Evolutionary conservation across 2,113 vertebrate genomes (phyloP), one percentile per base, ranked within the genome.

Genomic region (Apistogramma diplotaenia): DNA sequence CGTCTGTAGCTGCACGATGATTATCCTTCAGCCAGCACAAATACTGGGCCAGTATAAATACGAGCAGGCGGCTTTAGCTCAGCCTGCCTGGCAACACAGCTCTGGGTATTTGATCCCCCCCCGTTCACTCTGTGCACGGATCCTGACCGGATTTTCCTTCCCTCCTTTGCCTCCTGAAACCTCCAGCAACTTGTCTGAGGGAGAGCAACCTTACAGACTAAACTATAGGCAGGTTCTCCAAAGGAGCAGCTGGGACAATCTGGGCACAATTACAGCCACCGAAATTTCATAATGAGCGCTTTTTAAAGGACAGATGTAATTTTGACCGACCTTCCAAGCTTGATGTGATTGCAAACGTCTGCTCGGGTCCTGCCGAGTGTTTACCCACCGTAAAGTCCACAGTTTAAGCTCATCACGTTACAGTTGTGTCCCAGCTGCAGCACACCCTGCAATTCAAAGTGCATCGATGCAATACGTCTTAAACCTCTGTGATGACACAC

Each of bases 241-340:
- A 86, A 86, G 87, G 87, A 88, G 83, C 83, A 76, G 87, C 81
- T 58, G 15, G 57, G 35, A 37, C 79, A 92, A 89, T 92, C 90
- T 94, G 93, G 89, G 74, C 85, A 81, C 87, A 91, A 93, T 93
- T 95, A 93, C 89, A 67, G 90, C 90, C 90, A 89, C 90, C 83
- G 81, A 90, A 23, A 83, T 82, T 88, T 90, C 27, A 89, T 85
- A 91, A 94, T 85, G 84, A 90, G 85, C 29, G 73, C 80, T 83
- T 88, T 84, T 89, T 89, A 85, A 83, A 51, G 72, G 88, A 73
- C 89, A 87, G 86, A 87, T 92, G 84, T 91, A 85, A 92, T 92
- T 91, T 89, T 3, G 62, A 89, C 33, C 80, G 86, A 90, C 84
- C 85, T 76, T 86, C 79, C 75, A 81, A 81, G 84, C 85, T 89